A percentile compares a stretch with the other conserved stretches of the same genome.
Evolutionary conservation across 2,888 invertebrate species (phyloP).

Genomic region (Yponomeuta cagnagella): DNA sequence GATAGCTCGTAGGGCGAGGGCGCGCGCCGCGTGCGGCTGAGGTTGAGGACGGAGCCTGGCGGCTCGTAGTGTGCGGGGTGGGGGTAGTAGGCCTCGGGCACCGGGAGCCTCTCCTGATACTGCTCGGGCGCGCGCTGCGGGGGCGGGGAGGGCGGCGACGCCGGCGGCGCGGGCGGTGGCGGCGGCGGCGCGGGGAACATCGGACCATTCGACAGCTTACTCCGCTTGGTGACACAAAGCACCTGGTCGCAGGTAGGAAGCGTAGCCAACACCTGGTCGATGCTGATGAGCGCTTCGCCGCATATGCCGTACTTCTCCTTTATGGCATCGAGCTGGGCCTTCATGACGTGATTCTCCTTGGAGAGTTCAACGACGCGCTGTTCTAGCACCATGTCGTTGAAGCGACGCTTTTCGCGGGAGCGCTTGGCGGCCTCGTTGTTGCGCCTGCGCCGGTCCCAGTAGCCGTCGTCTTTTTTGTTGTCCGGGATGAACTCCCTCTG

Average conservation of each 20-base stretch:
- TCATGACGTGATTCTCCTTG: conserved; percentile 95
- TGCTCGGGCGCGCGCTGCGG: conserved; percentile 72
- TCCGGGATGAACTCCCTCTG: conserved; percentile 98
- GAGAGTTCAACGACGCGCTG: conserved; percentile 95
- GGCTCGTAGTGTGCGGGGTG: conserved; percentile 76
- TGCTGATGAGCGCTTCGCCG: conserved; percentile 89
- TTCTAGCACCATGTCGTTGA: conserved; percentile 97
- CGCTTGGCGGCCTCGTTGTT: conserved; percentile 98
- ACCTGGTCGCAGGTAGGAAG: conserved; percentile 90
- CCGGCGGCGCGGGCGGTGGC: conserved; percentile 70
- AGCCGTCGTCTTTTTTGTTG: conserved; percentile 96
- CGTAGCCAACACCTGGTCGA: conserved; percentile 91
- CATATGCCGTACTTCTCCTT: conserved; percentile 95
- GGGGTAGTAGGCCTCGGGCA: conserved; percentile 65
- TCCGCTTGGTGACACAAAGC: conserved; percentile 87
- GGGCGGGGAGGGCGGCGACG: conserved; percentile 66
- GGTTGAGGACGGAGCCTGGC: conserved; percentile 82
- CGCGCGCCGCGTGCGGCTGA: conserved; percentile 79
- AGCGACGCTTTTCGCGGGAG: conserved; percentile 95
- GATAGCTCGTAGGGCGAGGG: conserved; percentile 89
- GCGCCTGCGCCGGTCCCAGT: conserved; percentile 96
- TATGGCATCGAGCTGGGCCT: conserved; percentile 93
- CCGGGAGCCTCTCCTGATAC: conserved; percentile 66
- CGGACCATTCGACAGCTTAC: conserved; percentile 57
- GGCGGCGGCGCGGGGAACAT: conserved; percentile 75